Conservation (phyloP, 1,140 invertebrate genomes). For the Chironomus striatipennis region DNA sequence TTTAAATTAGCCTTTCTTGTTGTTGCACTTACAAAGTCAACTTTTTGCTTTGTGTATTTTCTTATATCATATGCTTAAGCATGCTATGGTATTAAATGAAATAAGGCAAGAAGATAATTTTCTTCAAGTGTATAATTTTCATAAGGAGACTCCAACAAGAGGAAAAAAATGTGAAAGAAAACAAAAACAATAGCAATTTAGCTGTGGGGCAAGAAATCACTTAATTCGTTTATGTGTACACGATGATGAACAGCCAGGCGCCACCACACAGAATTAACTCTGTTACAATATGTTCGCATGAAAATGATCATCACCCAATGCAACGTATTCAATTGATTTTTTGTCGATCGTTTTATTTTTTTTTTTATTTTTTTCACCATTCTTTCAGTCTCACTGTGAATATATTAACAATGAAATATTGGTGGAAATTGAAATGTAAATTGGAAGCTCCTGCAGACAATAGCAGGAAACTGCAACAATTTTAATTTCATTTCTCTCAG, state of each 20-base stretch:
- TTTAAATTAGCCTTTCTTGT: conserved; percentile 19
- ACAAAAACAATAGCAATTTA: too few relatives aligned
- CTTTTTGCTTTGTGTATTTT: background rate
- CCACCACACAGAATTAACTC: background rate
- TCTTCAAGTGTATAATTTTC: conserved; percentile 14
- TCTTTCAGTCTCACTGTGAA: background rate
- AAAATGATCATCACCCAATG: background rate
- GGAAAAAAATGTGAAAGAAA: background rate
- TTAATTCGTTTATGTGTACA: conserved; percentile 9
- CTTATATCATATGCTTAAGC: background rate
- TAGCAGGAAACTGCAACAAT: background rate
- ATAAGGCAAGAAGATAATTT: background rate
- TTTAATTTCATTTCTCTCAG: background rate
- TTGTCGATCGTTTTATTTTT: background rate
- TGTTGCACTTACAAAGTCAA: background rate
- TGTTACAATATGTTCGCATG: background rate
- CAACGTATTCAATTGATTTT: conserved; percentile 3
- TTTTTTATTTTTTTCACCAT: too few relatives aligned
- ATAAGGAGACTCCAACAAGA: background rate
- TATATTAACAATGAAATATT: conserved; percentile 1
- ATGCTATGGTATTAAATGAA: background rate
- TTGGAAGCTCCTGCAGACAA: background rate
- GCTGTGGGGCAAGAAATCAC: conserved; percentile 5
- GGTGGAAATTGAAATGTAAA: conserved; percentile 13
- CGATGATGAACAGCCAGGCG: background rate